These are phyloP conservation scores for Pararge aegeria DNA, from an alignment of 1,140 invertebrate genomes.

Conservation along the genomic window DNA sequence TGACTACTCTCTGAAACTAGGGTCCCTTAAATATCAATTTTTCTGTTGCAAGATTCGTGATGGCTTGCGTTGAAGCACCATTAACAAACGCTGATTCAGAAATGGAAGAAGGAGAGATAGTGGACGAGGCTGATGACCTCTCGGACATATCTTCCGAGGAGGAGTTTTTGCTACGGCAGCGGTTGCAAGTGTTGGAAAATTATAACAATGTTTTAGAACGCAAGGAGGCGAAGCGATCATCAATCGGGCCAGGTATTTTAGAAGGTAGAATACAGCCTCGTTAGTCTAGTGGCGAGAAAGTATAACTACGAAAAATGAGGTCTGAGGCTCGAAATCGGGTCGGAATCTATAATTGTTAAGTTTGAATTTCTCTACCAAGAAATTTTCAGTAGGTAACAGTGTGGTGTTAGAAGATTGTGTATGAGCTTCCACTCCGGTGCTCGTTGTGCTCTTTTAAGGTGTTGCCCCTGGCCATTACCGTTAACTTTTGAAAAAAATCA, in stretches of 20 bases:
- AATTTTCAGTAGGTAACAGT: too few species aligned
- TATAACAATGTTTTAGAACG: constrained; percentile 71
- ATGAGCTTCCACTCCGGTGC: too few species aligned
- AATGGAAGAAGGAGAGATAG: constrained; percentile 72
- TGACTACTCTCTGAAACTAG: not conserved
- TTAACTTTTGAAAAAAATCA: too few species aligned
- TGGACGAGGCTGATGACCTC: constrained; percentile 60
- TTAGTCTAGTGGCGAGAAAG: not conserved
- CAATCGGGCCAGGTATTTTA: constrained; percentile 41
- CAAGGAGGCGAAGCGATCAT: constrained; percentile 59
- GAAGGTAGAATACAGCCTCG: not conserved
- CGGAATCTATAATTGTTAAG: too few species aligned
- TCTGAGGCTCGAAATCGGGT: too few species aligned
- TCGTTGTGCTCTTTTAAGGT: too few species aligned
- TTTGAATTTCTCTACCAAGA: too few species aligned
- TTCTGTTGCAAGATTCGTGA: constrained; percentile 23
- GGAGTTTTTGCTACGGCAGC: constrained; percentile 62
- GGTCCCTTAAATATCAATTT: not conserved
- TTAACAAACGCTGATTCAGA: constrained; percentile 54
- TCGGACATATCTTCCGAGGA: constrained; percentile 73
- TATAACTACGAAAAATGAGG: too few species aligned
- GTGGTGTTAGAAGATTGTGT: too few species aligned
- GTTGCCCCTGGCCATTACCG: too few species aligned
- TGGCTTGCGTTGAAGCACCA: constrained; percentile 51
- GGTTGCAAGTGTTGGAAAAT: constrained; percentile 64